phyloP scores from a whole-genome alignment of 1,140 invertebrate species.

The Hestina assimilis region DNA sequence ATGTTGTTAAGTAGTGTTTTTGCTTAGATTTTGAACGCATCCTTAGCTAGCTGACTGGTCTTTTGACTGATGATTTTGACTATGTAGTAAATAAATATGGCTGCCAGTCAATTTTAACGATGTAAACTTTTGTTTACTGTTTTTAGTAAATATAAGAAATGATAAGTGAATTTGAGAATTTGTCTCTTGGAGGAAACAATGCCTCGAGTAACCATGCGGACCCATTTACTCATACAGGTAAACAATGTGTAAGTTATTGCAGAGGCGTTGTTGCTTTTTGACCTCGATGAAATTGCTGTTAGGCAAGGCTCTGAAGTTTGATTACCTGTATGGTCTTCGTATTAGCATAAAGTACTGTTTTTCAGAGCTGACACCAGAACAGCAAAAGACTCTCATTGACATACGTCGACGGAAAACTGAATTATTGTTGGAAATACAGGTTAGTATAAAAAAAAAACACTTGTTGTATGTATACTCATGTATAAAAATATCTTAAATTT shows the following conservation, averaged over 20 bases:
- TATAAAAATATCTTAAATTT: neutral
- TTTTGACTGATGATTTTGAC: constrained; percentile 14
- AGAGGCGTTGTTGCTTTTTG: constrained; percentile 36
- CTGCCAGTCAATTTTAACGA: constrained; percentile 65
- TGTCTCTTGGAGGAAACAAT: constrained; percentile 74
- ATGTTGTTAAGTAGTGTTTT: too few species aligned
- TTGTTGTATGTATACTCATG: neutral
- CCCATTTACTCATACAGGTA: constrained; percentile 72
- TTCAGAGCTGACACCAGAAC: constrained; percentile 94
- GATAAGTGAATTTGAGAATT: constrained; percentile 78
- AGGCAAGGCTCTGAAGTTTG: constrained; percentile 6
- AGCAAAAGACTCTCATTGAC: constrained; percentile 93
- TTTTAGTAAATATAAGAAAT: constrained; percentile 69
- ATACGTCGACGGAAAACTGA: constrained; percentile 94
- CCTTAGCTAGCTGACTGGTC: constrained; percentile 1
- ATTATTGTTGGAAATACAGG: constrained; percentile 95
- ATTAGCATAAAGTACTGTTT: constrained; percentile 51
- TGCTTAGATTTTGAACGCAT: neutral
- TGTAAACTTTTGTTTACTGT: constrained; percentile 74
- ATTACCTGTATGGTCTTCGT: constrained; percentile 34
- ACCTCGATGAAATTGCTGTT: constrained; percentile 62
- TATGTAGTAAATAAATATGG: constrained; percentile 77
- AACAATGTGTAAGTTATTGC: constrained; percentile 28
- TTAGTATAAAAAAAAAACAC: constrained; percentile 69
- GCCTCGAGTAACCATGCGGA: constrained; percentile 72